Evolutionary conservation across 2,888 invertebrate genomes (phyloP), one percentile per base, ranked within the genome.

Genomic region (Drosophila eohydei): DNA sequence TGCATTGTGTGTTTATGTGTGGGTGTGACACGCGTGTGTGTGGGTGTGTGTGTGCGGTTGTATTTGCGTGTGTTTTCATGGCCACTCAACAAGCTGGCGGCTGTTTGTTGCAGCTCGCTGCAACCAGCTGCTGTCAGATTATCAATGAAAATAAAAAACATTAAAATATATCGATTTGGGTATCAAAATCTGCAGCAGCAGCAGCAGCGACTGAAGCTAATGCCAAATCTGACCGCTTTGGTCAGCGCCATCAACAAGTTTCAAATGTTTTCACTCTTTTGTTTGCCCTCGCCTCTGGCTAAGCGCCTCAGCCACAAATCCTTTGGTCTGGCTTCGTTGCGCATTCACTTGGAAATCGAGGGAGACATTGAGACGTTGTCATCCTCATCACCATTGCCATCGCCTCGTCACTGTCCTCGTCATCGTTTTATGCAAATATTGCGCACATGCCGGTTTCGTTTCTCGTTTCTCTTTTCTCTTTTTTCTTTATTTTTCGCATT

Each of bases 221-320:
- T 30, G 36, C 43, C 40, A 26, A 51, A 41, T 66, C 57, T 44
- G 54, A 52, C 5, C 71, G 30, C 71, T 43, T 76, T 70, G 87
- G 87, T 74, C 85, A 84, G 71, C 75, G 73, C 61, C 56, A 82
- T 83, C 89, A 88, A 86, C 89, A 88, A 83, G 87, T 86, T 67
- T 65, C 30, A n/a, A 52, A 54, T 55, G 38, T 40, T 32, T 36
- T 43, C 44, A 38, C 48, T 38, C 46, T 30, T 59, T 12, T 67
- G 57, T 57, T 57, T 56, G 57, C 36, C 40, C 51, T 50, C 48
- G 65, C 50, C 34, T 41, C 14, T 57, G 56, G 60, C 64, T 85
- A 82, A 85, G 72, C 71, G 48, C 69, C 85, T 82, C 74, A 88
- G 72, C 88, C 74, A 62, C 83, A 81, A 87, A 79, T 80, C 88